Base-by-base conservation (phyloP, 2,888 invertebrate species). In the Branchellion lobata region DNA sequence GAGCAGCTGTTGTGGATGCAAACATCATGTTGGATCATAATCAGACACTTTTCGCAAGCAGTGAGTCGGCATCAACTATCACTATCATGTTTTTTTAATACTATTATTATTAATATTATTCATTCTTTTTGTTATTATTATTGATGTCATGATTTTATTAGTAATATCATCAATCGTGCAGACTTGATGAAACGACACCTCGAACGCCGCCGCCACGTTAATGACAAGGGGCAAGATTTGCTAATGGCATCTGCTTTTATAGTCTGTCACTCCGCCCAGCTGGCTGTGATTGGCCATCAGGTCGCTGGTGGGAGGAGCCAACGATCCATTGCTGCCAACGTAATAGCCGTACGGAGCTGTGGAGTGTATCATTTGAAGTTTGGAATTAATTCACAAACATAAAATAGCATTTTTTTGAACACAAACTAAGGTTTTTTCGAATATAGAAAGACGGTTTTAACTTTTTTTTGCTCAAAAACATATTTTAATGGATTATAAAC, bases 321-420 rank as follows among this genome's bases (percentile, higher is more conserved):
- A 57, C 36, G 75, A 53, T 24, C 75, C 57, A 36, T 77, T 77
- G 65, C 53, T 77, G 24, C 77, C 77, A 29, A 77, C 57, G 65
- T 77, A 77, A 65, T 77, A 77, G 24, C 77, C 40, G 65, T 77
- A 77, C 21, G 77, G 65, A 77, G 61, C 77, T 77, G 53, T 5
- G 31, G 65, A 65, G 11, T 8, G n/a, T 8, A 65, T 8, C 8
- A 24, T 65, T 8, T 65, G n/a, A 11, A n/a, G 24, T 65, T 14
- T 65, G 11, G 8, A 24, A 24, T 65, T n/a, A 14, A 65, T n/a
- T n/a, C n/a, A n/a, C n/a, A n/a, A n/a, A n/a, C n/a, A n/a, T n/a
- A n/a, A n/a, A 51, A 11, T 18, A 51, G 18, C 21, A 18, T 18
- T 18, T 51, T 51, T 18, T 18, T 51, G 11, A 21, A 51, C 21